A percentile compares a stretch with the other conserved stretches of the same genome.
phyloP scores from a whole-genome alignment of 2,888 invertebrate species.

The Melikaiella ostensackeni region DNA sequence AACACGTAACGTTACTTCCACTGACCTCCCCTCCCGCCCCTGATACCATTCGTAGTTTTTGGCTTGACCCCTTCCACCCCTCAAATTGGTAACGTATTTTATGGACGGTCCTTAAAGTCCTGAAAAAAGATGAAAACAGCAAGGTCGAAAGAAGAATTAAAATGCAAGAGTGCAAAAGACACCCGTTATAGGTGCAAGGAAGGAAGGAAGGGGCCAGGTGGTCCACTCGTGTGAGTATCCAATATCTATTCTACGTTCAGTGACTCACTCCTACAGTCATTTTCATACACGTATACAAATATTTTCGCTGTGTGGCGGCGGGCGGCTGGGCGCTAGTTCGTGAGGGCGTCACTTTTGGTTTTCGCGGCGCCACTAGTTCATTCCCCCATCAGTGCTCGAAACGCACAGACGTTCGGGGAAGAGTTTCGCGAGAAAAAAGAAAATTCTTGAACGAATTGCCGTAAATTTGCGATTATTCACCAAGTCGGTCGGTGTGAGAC shows the following conservation, averaged over 20 bases:
- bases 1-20: no score
- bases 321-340: slow-evolving; percentile 50
- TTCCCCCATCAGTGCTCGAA: slow-evolving; percentile 71
- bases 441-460: slow-evolving; percentile 3
- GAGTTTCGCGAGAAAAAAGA: slow-evolving; percentile 39
- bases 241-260: slow-evolving; percentile 62
- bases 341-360: slow-evolving; percentile 65
- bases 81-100: no score
- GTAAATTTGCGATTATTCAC: neutral
- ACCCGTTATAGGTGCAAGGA: slow-evolving; percentile 55
- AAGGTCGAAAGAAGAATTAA: slow-evolving; percentile 48
- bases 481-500: slow-evolving; percentile 31
- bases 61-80: no score
- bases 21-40: no score
- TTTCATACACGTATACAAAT: slow-evolving; percentile 41
- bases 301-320: slow-evolving; percentile 27
- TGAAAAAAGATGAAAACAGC: slow-evolving; percentile 45
- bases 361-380: slow-evolving; percentile 72
- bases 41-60: no score
- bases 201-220: slow-evolving; percentile 62
- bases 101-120: neutral
- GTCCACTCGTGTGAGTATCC: slow-evolving; percentile 71
- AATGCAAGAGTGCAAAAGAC: slow-evolving; percentile 49
- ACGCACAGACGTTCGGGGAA: slow-evolving; percentile 63
- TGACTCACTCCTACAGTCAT: slow-evolving; percentile 38